Base-by-base conservation (phyloP, 2,888 invertebrate species). In the Apamea anceps region DNA sequence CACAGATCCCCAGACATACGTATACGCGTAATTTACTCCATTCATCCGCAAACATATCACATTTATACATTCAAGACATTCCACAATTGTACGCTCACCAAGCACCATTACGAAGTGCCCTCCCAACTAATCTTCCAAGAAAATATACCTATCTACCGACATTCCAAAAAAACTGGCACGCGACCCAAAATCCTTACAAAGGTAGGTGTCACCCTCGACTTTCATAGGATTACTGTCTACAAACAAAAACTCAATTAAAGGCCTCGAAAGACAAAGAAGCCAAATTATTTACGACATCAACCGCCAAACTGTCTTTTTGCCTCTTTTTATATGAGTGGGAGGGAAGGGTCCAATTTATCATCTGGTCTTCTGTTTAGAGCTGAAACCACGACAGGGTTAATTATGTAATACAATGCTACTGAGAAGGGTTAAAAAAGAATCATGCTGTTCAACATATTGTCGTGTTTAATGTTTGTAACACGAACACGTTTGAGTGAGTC, bases 161-260 rank as follows among this genome's bases (percentile, higher is more conserved):
- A 12, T 57, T 45, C 25, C 13, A 25, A 67, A n/a, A 18, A 68
- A 37, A 48, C 37, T 60, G 63, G 18, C 72, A 72, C 75, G 65
- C 60, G 74, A 79, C 85, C 82, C 42, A 51, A 73, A 81, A 76
- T n/a, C 65, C 48, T 63, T n/a, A 85, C 60, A 77, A 74, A 81
- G 65, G 80, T 60, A 68, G 45, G 57, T 77, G 63, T 68, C 6
- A 51, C 51, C 51, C 21, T 37, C 37, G 62, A 78, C 77, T 62
- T 77, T 76, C 62, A 74, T 72, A 71, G 63, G 25, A 71, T 77
- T 81, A 78, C 74, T 77, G 72, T 57, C 21, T 15, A 45, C 21
- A 73, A 80, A 85, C 82, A 87, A 88, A 88, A 88, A 87, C 81
- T 88, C 87, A 87, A 88, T 88, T 88, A 85, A 87, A 88, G 77